Conservation (phyloP, 2,113 vertebrate species). For the Cariama cristata region DNA sequence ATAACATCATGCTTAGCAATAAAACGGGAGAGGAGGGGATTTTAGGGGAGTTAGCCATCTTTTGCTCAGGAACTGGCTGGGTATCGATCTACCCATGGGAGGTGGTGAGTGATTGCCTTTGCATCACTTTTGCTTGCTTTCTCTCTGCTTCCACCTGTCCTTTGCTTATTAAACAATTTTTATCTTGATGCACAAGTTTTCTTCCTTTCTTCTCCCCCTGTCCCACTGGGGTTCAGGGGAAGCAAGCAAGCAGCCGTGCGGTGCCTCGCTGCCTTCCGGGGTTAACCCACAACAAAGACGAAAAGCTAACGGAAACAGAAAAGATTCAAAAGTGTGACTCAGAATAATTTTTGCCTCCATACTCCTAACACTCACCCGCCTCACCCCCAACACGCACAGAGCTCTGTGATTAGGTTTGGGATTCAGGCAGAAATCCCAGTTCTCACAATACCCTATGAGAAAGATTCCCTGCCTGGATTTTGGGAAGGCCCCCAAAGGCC, state of each 20-base stretch:
- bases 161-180: not conserved
- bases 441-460: not conserved
- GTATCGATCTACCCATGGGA: rapidly evolving
- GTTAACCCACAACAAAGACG: not conserved
- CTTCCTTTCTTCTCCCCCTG: not conserved
- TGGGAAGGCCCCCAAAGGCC: not conserved
- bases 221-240: not conserved
- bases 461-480: not conserved
- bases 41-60: not conserved
- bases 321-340: not conserved
- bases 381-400: not conserved
- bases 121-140: not conserved
- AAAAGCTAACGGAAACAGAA: not conserved
- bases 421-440: not conserved
- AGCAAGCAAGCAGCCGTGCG: not conserved
- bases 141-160: not conserved
- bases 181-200: not conserved
- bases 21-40: not conserved
- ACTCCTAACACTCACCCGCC: not conserved
- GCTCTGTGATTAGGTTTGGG: not conserved
- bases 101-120: not conserved
- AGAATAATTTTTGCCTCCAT: not conserved
- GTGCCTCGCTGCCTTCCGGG: rapidly evolving
- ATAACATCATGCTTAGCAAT: not conserved
- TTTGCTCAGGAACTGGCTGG: not conserved